These are phyloP conservation scores for Aphaenogaster floridana DNA, from an alignment of 1,140 invertebrate species.

Conservation along the genomic window DNA sequence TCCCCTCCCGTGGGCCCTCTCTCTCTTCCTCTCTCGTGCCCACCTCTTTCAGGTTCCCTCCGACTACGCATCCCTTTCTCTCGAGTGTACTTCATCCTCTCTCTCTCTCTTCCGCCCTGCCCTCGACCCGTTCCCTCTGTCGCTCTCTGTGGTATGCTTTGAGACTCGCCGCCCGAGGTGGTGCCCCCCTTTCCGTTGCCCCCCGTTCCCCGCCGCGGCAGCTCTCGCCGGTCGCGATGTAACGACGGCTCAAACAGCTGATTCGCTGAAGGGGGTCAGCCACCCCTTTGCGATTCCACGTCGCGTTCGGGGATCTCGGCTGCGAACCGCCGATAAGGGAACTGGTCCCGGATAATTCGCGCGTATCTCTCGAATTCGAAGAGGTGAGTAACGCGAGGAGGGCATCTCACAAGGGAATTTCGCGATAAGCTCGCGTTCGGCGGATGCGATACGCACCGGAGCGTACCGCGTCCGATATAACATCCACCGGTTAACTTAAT, in stretches of 20 bases:
- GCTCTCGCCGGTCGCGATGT: slow-evolving; percentile 20
- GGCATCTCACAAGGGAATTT: neutral
- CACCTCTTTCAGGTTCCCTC: slow-evolving; percentile 10
- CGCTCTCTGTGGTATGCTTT: slow-evolving; percentile 79
- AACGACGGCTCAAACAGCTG: slow-evolving; percentile 79
- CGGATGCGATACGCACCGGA: neutral
- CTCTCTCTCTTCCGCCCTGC: neutral
- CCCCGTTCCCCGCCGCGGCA: slow-evolving; percentile 4
- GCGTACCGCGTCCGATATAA: neutral
- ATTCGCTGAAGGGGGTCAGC: slow-evolving; percentile 81
- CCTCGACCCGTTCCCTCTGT: slow-evolving; percentile 14
- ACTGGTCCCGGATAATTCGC: slow-evolving; percentile 35
- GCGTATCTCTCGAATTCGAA: slow-evolving; percentile 28
- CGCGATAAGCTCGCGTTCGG: slow-evolving; percentile 36
- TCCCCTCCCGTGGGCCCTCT: neutral
- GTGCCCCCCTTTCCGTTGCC: neutral
- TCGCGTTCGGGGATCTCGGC: slow-evolving; percentile 30
- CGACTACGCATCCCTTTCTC: slow-evolving; percentile 24
- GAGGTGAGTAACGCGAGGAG: neutral
- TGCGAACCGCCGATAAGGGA: slow-evolving; percentile 47
- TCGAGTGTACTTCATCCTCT: neutral
- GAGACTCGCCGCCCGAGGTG: slow-evolving; percentile 78
- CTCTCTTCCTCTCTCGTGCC: neutral
- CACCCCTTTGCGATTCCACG: slow-evolving; percentile 63
- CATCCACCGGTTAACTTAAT: neutral